Conservation (phyloP, 2,888 invertebrate genomes). For the Endomychus coccineus region DNA sequence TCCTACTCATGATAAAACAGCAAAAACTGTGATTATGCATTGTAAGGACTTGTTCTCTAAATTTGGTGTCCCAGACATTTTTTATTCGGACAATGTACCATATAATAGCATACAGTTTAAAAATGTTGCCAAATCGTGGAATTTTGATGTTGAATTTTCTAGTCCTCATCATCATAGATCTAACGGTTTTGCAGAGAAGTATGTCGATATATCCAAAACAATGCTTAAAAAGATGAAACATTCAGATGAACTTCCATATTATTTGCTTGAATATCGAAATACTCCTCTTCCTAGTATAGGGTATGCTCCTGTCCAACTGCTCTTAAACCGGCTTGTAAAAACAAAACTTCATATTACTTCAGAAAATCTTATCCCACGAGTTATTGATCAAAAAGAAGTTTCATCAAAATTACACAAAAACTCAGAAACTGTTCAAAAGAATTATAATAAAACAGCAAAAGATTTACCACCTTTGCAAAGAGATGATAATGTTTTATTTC, state of each 20-base stretch:
- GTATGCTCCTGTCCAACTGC: constrained; percentile 1
- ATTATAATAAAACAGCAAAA: constrained; percentile 8
- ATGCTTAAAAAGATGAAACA: no score
- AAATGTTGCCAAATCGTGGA: constrained; percentile 11
- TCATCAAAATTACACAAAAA: constrained; percentile 1
- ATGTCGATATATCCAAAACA: constrained; percentile 8
- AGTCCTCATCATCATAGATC: constrained; percentile 8
- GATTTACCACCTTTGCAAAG: constrained; percentile 4
- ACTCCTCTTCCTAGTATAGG: constrained; percentile 5
- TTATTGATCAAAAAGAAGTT: constrained; percentile 3
- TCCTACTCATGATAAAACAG: constrained; percentile 9
- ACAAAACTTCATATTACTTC: constrained; percentile 3
- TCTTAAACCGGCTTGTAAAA: constrained; percentile 4
- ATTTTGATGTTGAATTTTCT: constrained; percentile 7
- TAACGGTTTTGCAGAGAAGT: constrained; percentile 10
- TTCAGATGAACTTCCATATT: constrained; percentile 7
- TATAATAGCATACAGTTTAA: constrained; percentile 21
- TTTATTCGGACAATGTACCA: constrained; percentile 22
- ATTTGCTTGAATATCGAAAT: constrained; percentile 4
- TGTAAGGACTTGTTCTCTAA: constrained; percentile 18
- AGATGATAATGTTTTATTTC: constrained; percentile 5
- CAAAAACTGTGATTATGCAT: constrained; percentile 13
- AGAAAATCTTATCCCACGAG: neutral
- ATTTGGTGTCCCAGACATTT: constrained; percentile 11
- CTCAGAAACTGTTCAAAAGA: constrained; percentile 2